These are phyloP conservation scores for Acronicta psi DNA, from an alignment of 2,888 invertebrate species.

Conservation along the genomic window DNA sequence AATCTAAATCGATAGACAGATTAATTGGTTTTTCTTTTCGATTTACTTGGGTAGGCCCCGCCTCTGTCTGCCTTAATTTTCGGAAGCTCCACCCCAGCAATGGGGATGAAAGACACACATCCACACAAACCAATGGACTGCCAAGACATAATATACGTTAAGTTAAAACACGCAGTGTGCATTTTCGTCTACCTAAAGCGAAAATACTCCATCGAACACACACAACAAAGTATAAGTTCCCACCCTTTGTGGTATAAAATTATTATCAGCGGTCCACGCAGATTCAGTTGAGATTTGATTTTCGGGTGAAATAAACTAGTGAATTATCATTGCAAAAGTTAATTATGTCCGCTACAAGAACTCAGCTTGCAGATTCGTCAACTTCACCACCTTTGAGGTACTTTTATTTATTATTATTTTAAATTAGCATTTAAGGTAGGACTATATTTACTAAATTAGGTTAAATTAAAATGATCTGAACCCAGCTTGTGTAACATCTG, in stretches of 20 bases:
- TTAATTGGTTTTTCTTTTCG: no score
- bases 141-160: slow-evolving; percentile 61
- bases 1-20: no score
- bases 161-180: slow-evolving; percentile 29
- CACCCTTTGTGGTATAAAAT: slow-evolving; percentile 80
- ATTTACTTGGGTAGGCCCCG: slow-evolving; percentile 60
- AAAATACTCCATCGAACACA: slow-evolving; percentile 34
- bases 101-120: slow-evolving; percentile 61
- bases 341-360: slow-evolving; percentile 86
- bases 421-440: no score
- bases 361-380: slow-evolving; percentile 91
- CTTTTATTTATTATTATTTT: slow-evolving; percentile 63
- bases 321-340: slow-evolving; percentile 2
- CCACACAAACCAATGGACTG: slow-evolving; percentile 16
- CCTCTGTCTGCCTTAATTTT: slow-evolving; percentile 66
- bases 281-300: slow-evolving; percentile 65
- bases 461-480: no score
- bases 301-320: slow-evolving; percentile 45
- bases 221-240: slow-evolving; percentile 56
- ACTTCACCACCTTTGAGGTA: slow-evolving; percentile 92
- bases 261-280: slow-evolving; percentile 55
- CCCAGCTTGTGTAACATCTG: no score
- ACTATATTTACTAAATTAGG: no score
- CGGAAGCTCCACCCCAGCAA: slow-evolving; percentile 72
- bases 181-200: slow-evolving; percentile 19